Percentiles rank a stretch among this genome's conserved stretches.
Conservation (phyloP, 2,888 invertebrate species). For the Zelleria hepariella region DNA sequence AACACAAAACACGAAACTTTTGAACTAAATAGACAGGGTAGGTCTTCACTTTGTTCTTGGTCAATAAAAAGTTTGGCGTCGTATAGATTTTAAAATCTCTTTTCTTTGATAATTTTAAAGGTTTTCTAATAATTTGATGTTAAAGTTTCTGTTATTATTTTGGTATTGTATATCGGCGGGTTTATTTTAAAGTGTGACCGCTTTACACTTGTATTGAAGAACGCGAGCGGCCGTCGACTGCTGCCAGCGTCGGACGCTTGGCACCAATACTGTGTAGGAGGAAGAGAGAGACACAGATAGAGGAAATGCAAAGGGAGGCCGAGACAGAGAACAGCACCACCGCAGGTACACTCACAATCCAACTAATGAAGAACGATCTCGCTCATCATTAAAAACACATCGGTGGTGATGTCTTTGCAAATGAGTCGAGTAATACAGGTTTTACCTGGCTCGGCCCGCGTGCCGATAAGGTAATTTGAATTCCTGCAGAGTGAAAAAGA, state of each 20-base stretch:
- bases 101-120: slow-evolving; percentile 6
- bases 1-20: slow-evolving; percentile 55
- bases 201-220: slow-evolving; percentile 26
- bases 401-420: slow-evolving; percentile 15
- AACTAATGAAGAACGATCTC: slow-evolving; percentile 47
- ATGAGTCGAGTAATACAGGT: slow-evolving; percentile 53
- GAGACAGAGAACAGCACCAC: slow-evolving; percentile 38
- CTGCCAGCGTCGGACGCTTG: slow-evolving; percentile 39
- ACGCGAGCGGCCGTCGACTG: slow-evolving; percentile 55
- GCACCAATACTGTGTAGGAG: slow-evolving; percentile 51
- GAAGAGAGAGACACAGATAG: slow-evolving; percentile 39
- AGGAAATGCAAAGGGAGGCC: slow-evolving; percentile 27
- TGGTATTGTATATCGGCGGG: slow-evolving; percentile 28
- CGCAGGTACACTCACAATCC: slow-evolving; percentile 49
- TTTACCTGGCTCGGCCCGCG: slow-evolving; percentile 55
- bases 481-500: slow-evolving; percentile 66
- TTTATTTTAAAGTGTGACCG: slow-evolving; percentile 22
- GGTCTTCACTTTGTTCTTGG: slow-evolving; percentile 1
- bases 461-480: slow-evolving; percentile 66
- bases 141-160: slow-evolving; percentile 21
- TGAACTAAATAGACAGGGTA: slow-evolving; percentile 8
- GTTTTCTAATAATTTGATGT: slow-evolving; percentile 12
- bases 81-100: slow-evolving; percentile 14
- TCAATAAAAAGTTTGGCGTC: slow-evolving; percentile 1
- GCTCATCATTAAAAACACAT: slow-evolving; percentile 34